A percentile compares a stretch with the other conserved stretches of the same genome.
Conservation (phyloP, 1,140 invertebrate species). For the Rhagoletis zephyria region DNA sequence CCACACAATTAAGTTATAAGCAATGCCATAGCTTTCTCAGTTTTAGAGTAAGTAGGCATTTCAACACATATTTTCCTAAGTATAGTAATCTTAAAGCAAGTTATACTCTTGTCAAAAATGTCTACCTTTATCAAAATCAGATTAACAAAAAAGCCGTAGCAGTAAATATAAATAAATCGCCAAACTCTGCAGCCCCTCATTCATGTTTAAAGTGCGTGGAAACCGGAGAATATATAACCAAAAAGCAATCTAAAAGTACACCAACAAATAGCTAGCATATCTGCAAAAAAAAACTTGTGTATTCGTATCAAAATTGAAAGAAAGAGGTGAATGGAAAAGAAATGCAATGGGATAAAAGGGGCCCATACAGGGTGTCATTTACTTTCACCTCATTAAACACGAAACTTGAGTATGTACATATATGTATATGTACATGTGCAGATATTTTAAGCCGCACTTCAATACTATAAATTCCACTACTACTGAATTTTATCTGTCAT, state of each 20-base stretch:
- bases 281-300: no score
- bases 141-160: background rate
- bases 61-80: no score
- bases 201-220: background rate
- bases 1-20: no score
- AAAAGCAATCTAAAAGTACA: slow-evolving; percentile 1
- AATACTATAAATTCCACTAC: slow-evolving; percentile 50
- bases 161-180: background rate
- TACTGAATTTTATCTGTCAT: slow-evolving; percentile 35
- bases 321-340: background rate
- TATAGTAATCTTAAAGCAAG: no score
- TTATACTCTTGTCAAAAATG: background rate
- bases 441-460: slow-evolving; percentile 33
- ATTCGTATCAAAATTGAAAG: background rate
- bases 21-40: background rate
- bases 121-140: background rate
- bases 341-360: background rate
- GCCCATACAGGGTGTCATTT: slow-evolving; percentile 6
- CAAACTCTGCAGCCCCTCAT: background rate
- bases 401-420: background rate
- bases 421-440: no score
- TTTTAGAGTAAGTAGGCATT: background rate
- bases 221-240: background rate
- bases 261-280: background rate
- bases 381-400: slow-evolving; percentile 53